These are phyloP conservation scores for Gnathonemus longibarbis DNA, from an alignment of 2,113 vertebrate species.

Conservation along the genomic window DNA sequence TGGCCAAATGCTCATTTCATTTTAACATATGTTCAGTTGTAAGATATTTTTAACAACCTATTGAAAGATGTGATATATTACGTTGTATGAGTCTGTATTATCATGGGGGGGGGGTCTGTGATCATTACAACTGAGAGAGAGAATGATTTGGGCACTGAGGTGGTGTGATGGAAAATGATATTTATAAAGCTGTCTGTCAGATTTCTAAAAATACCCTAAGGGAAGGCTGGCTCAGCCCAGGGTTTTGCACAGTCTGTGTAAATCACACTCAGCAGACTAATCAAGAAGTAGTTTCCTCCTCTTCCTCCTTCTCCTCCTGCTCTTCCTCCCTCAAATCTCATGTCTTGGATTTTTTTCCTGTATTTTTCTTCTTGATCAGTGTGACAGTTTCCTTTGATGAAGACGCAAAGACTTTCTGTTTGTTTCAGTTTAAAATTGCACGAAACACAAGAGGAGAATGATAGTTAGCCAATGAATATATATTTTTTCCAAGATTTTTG, in stretches of 20 bases:
- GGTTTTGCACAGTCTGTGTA: background rate
- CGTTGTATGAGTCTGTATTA: background rate
- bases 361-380: background rate
- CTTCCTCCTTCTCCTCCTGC: background rate
- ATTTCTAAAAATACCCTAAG: background rate
- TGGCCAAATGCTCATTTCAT: background rate
- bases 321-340: background rate
- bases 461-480: background rate
- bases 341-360: background rate
- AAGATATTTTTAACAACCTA: background rate
- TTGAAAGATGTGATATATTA: background rate
- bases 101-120: background rate
- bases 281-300: background rate
- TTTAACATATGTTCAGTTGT: background rate
- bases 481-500: background rate
- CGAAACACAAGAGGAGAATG: background rate
- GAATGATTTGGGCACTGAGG: background rate
- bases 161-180: background rate
- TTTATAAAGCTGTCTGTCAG: background rate
- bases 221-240: background rate
- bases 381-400: background rate
- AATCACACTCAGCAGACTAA: background rate
- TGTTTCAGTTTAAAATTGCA: background rate
- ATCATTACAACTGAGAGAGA: background rate
- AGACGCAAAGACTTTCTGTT: background rate